Evolutionary conservation across 2,888 invertebrate genomes (phyloP), one percentile per base, ranked within the genome.

Genomic region (Patella ulyssiponensis): DNA sequence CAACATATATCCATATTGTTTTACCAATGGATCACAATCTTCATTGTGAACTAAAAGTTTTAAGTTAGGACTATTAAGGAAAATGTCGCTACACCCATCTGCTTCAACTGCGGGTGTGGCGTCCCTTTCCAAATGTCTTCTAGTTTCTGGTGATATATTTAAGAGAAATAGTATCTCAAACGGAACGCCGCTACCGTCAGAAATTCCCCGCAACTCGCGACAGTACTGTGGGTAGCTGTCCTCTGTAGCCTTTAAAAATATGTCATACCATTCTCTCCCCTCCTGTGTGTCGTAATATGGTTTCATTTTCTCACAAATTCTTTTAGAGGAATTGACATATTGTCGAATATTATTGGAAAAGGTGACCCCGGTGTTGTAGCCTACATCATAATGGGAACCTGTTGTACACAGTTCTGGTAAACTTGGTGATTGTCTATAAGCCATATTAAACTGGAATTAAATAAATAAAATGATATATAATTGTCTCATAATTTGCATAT

Each of bases 11-110:
- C 71, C 74, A 70, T 69, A 54, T 7, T 53, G 53, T 69, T 73
- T 54, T 23, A 73, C 75, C 27, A 69, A 9, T 4, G 75, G 73
- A 44, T 73, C 58, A 64, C 73, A 12, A 20, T 79, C 79, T 74
- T 79, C 79, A 56, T 79, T 79, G 53, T 79, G 79, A 27, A 56
- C 76, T 20, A 79, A 56, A 20, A 76, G 33, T 64, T 79, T 79
- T 2, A 79, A 53, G 27, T 76, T 64, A 20, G 79, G 79, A 14
- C 64, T 53, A 52, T 79, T 79, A n/a, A 79, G 69, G 15, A 69
- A 74, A 33, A 79, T 58, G 17, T 73, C 53, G 12, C 73, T 76
- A 56, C 79, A 79, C 7, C 79, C 79, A 12, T 54, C 51, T 20
- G 64, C 54, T 33, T 79, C 76, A 17, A 56, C 33, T 51, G 33